Conservation (phyloP, 2,888 invertebrate genomes). For the Disparrhopalites patrizii region DNA sequence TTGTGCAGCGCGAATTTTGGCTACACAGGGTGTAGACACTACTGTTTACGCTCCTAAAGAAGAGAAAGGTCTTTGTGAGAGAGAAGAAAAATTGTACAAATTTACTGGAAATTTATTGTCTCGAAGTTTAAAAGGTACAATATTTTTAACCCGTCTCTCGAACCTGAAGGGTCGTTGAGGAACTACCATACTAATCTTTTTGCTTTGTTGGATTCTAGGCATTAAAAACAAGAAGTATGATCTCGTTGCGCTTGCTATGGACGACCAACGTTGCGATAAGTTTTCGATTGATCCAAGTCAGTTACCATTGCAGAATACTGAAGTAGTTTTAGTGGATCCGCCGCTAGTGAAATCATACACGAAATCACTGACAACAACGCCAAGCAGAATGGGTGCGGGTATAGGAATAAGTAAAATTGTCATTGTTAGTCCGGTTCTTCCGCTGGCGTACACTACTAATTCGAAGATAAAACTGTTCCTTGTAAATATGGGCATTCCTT, state of each 20-base stretch:
- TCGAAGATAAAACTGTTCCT: conserved; percentile 38
- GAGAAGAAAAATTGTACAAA: conserved; percentile 37
- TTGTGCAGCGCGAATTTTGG: conserved; percentile 41
- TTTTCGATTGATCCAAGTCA: conserved; percentile 19
- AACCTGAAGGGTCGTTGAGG: neutral
- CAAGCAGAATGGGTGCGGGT: conserved; percentile 26
- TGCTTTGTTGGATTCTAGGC: conserved; percentile 25
- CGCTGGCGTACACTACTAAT: conserved; percentile 39
- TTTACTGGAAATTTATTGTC: conserved; percentile 33
- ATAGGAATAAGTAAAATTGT: conserved; percentile 32
- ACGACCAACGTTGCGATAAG: conserved; percentile 31
- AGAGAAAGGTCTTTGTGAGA: conserved; percentile 33
- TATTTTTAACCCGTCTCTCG: too few relatives aligned
- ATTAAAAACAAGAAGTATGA: conserved; percentile 35
- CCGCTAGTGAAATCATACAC: conserved; percentile 40
- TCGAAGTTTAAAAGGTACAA: conserved; percentile 30
- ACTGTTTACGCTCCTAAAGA: conserved; percentile 39
- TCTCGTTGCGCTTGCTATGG: conserved; percentile 39
- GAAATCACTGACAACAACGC: conserved; percentile 18
- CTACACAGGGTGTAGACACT: conserved; percentile 39
- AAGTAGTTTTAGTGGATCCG: conserved; percentile 43
- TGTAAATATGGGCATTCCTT: conserved; percentile 46
- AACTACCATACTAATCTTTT: neutral
- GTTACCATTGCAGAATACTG: conserved; percentile 27
- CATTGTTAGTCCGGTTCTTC: conserved; percentile 41